Percentiles rank a stretch among this genome's conserved stretches.
These are phyloP conservation scores for Syrrhaptes paradoxus DNA, from an alignment of 2,113 vertebrate species.

Conservation along the genomic window DNA sequence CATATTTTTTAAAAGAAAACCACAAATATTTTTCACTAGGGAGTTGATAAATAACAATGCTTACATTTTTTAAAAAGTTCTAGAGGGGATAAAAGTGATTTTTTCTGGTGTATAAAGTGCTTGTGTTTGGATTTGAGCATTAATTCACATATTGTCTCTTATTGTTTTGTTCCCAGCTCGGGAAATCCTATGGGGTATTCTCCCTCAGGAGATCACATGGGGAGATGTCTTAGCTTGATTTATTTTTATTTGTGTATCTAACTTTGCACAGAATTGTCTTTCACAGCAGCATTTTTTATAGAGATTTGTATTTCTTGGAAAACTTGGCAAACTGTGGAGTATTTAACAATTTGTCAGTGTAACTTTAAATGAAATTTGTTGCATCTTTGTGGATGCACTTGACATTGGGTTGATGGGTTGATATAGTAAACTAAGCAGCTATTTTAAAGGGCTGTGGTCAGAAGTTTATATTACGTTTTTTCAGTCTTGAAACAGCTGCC, in stretches of 20 bases:
- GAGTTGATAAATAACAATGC: constrained; percentile 11
- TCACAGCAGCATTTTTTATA: constrained; percentile 11
- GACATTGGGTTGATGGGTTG: background rate
- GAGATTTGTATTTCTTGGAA: constrained; percentile 17
- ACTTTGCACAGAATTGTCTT: constrained; percentile 14
- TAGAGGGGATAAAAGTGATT: background rate
- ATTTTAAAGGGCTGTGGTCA: background rate
- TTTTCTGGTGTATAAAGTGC: background rate
- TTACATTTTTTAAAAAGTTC: background rate
- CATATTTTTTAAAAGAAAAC: constrained; percentile 22
- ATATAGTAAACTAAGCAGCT: background rate
- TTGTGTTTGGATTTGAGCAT: constrained; percentile 2
- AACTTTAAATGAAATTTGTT: constrained; percentile 8
- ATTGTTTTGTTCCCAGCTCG: background rate
- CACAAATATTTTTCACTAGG: constrained; percentile 35
- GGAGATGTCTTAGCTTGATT: background rate
- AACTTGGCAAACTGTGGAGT: background rate
- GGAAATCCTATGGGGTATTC: constrained; percentile 12
- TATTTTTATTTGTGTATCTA: constrained; percentile 17
- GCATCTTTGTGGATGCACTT: background rate
- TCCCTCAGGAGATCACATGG: constrained; percentile 41
- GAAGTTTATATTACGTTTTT: background rate
- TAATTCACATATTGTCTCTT: constrained; percentile 29
- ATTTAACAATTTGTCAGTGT: background rate
- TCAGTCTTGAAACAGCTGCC: background rate